Conservation (phyloP, 2,888 invertebrate genomes). For the Himalopsyche tibetana region DNA sequence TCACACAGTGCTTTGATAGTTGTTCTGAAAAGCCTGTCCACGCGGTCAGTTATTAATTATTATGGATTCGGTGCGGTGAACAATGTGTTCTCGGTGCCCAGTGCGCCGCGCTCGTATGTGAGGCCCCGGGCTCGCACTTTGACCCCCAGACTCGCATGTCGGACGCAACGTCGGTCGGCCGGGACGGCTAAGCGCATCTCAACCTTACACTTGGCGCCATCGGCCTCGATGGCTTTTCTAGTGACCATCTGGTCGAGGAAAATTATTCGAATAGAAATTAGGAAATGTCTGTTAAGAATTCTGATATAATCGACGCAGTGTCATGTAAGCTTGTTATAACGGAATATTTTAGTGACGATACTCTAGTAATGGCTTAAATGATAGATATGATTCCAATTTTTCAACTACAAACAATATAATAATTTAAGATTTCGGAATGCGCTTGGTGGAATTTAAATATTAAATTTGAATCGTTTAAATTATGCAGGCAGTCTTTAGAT, state of each 20-base stretch:
- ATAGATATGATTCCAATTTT: too few species aligned
- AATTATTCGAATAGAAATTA: too few species aligned
- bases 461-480: too few species aligned
- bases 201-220: constrained; percentile 5
- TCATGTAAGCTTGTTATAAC: too few species aligned
- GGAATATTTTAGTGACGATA: too few species aligned
- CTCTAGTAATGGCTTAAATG: too few species aligned
- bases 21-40: constrained; percentile 47
- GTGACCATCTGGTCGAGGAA: not conserved
- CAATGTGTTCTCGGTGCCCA: constrained; percentile 54
- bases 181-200: not conserved
- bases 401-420: too few species aligned
- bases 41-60: constrained; percentile 63
- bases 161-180: constrained; percentile 18
- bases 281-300: too few species aligned
- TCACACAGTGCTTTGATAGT: constrained; percentile 45
- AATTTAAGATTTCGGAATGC: too few species aligned
- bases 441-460: too few species aligned
- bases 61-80: constrained; percentile 64
- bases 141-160: constrained; percentile 49
- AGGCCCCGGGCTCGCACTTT: constrained; percentile 44
- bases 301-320: too few species aligned
- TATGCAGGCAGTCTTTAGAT: too few species aligned
- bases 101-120: constrained; percentile 35
- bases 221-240: not conserved